These are phyloP conservation scores for Eudemis profundana DNA, from an alignment of 2,888 invertebrate species.

Conservation along the genomic window DNA sequence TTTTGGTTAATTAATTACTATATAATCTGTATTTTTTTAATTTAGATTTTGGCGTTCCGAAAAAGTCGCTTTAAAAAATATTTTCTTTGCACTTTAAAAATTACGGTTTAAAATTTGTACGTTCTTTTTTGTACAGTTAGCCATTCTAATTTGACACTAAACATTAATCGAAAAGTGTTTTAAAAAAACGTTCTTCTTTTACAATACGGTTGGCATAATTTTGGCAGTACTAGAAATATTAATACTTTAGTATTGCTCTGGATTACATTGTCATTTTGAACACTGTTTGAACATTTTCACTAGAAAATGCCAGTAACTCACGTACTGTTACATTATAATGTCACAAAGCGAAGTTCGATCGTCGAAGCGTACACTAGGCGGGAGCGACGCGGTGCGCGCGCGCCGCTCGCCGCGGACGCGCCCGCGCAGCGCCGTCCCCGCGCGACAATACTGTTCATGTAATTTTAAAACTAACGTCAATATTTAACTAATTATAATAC, in stretches of 20 bases:
- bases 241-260: slow-evolving; percentile 86
- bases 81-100: slow-evolving; percentile 76
- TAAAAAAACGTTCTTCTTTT: slow-evolving; percentile 74
- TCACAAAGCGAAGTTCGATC: slow-evolving; percentile 72
- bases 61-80: slow-evolving; percentile 85
- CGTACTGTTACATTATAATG: slow-evolving; percentile 52
- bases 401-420: slow-evolving; percentile 4
- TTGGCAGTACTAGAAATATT: slow-evolving; percentile 85
- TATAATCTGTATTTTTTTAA: slow-evolving; percentile 81
- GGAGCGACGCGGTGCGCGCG: slow-evolving; percentile 44
- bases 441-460: slow-evolving; percentile 82
- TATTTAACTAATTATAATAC: slow-evolving; percentile 84
- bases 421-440: slow-evolving; percentile 55
- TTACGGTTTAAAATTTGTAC: slow-evolving; percentile 85
- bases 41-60: slow-evolving; percentile 84
- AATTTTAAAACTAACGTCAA: slow-evolving; percentile 82
- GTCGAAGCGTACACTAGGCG: slow-evolving; percentile 75
- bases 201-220: slow-evolving; percentile 84
- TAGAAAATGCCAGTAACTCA: slow-evolving; percentile 62
- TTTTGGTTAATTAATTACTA: slow-evolving; percentile 74
- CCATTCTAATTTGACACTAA: slow-evolving; percentile 85
- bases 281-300: slow-evolving; percentile 73
- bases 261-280: slow-evolving; percentile 84
- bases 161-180: slow-evolving; percentile 81
- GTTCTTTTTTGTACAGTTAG: slow-evolving; percentile 83